Base-by-base conservation (phyloP, 2,113 vertebrate species). In the Calonectris borealis region DNA sequence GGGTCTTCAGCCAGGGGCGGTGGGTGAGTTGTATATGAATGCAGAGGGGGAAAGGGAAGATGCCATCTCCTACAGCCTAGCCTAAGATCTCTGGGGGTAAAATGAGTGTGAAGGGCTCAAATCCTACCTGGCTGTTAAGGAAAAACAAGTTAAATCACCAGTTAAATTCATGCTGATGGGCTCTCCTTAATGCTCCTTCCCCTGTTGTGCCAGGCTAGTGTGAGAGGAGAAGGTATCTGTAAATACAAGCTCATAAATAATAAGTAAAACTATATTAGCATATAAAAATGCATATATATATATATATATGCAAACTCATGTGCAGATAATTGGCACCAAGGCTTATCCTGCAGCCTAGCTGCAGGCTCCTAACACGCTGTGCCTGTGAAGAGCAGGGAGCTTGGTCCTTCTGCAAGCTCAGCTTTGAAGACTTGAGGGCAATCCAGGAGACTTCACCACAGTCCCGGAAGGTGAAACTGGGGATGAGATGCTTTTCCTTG, bases 21-120 rank as follows among this genome's bases (percentile, higher is more conserved):
- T 2, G 8, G 34, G 8, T 38, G 32, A 40, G 18, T 36, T 21
- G 6, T 80, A 7, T 8, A 1, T 13, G 5, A 1, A 6, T 4
- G 10, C 6, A 22, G 32, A 1, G 4, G 10, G 12, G 21, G 10
- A 21, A 42, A 60, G 12, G 19, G 27, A 34, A 38, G 21, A 7
- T 31, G 16, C 3, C 1, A 2, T 32, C 55, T 62, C 21, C 19
- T 68, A 9, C 16, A 70, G 46, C 6, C n/a, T 64, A 12, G 4
- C 13, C 13, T 29, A 24, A 26, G 17, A 6, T 64, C 17, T 18
- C 27, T 42, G 44, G 32, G n/a, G 12, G 12, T 49, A 15, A 64
- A 51, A 27, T 5, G 13, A 24, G 25, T 11, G 8, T 26, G 17
- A 60, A 80, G 27, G 48, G 20, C 24, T 86, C 55, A 55, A 71